These are phyloP conservation scores for Enteromius mattozi DNA, from an alignment of 2,797 vertebrate genomes.

Conservation along the genomic window DNA sequence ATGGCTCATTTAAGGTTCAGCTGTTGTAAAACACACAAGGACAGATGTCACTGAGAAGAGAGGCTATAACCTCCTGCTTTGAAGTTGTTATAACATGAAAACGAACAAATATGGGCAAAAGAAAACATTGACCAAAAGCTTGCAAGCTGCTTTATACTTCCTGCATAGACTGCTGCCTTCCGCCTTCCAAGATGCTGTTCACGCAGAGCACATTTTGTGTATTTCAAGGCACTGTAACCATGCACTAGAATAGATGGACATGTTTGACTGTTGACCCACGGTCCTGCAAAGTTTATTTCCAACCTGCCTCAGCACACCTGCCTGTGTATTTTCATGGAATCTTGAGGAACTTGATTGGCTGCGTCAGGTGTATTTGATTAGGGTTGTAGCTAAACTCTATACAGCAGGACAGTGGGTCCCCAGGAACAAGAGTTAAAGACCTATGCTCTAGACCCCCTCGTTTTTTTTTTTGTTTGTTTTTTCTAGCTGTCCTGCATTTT, in stretches of 20 bases:
- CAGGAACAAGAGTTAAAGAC: too few species aligned
- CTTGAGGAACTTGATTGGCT: too few species aligned
- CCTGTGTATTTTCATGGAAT: too few species aligned
- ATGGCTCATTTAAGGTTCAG: conserved; percentile 35
- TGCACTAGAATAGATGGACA: background rate
- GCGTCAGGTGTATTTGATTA: too few species aligned
- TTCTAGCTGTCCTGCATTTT: too few species aligned
- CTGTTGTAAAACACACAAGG: conserved; percentile 39
- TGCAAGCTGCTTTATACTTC: background rate
- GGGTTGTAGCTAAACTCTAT: too few species aligned
- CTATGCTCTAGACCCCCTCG: too few species aligned
- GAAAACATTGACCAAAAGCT: background rate
- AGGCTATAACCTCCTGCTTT: background rate
- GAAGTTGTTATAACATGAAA: background rate
- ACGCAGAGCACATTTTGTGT: background rate
- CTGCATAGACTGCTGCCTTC: background rate
- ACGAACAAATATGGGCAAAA: background rate
- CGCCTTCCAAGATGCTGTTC: background rate
- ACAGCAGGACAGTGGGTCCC: too few species aligned
- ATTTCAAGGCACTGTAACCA: background rate
- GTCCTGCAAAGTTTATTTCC: too few species aligned
- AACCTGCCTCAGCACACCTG: too few species aligned
- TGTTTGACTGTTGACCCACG: background rate
- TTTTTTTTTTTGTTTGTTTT: background rate
- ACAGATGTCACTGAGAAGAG: background rate